A percentile compares a stretch with the other conserved stretches of the same genome.
These are phyloP conservation scores for Spermophilus dauricus DNA, from an alignment of 2,113 vertebrate species.

Conservation along the genomic window DNA sequence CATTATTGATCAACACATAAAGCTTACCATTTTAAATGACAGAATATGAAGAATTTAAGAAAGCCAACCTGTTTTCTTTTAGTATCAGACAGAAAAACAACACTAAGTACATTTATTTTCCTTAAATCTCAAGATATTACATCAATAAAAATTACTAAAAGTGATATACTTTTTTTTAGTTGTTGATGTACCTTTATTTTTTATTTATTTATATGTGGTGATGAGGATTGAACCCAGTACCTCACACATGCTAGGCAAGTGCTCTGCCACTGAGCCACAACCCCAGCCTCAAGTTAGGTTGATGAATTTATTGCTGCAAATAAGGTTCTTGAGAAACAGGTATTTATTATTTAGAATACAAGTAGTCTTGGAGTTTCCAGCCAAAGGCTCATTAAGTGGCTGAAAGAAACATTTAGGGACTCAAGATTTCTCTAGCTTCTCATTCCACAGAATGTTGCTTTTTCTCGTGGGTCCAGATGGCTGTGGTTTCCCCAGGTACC, in stretches of 20 bases:
- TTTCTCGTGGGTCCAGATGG: background rate
- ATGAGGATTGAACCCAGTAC: no score
- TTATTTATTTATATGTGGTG: no score
- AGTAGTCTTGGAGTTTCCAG: background rate
- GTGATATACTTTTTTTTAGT: background rate
- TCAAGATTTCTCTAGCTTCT: background rate
- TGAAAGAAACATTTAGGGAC: background rate
- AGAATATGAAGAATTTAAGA: background rate
- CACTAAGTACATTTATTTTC: background rate
- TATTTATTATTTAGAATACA: background rate
- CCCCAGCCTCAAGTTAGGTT: background rate
- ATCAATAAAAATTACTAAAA: background rate
- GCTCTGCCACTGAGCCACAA: no score
- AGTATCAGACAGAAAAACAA: conserved; percentile 30
- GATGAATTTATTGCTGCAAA: background rate
- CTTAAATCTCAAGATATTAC: background rate
- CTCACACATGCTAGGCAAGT: no score
- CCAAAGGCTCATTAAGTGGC: background rate
- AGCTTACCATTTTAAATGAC: conserved; percentile 46
- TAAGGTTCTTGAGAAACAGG: background rate
- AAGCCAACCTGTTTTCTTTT: background rate
- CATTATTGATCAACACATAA: background rate
- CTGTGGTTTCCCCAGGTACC: background rate
- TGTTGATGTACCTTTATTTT: no score
- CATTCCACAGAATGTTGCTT: background rate